These are phyloP conservation scores for Limanda limanda DNA, from an alignment of 2,113 vertebrate genomes.

Conservation along the genomic window DNA sequence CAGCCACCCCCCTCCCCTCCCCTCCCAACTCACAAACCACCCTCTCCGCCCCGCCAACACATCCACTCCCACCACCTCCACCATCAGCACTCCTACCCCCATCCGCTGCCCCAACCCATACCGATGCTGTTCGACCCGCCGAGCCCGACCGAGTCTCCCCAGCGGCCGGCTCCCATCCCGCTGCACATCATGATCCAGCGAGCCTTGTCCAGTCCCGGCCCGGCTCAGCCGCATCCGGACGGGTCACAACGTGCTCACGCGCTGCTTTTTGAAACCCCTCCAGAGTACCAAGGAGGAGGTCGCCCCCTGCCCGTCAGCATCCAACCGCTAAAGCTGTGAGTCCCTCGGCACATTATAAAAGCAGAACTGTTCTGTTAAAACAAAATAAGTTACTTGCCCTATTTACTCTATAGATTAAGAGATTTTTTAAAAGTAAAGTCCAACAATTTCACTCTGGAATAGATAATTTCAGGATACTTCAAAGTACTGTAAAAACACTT, in stretches of 20 bases:
- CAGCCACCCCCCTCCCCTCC: slow-evolving; percentile 79
- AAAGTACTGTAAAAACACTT: too few species aligned
- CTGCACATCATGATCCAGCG: slow-evolving; percentile 97
- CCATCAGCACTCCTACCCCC: slow-evolving; percentile 56
- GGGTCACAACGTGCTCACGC: slow-evolving; percentile 92
- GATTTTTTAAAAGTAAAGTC: too few species aligned
- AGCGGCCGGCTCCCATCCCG: slow-evolving; percentile 86
- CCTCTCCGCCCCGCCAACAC: slow-evolving; percentile 79
- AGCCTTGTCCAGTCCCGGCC: slow-evolving; percentile 92
- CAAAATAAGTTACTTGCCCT: too few species aligned
- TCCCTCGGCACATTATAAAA: slow-evolving; percentile 30
- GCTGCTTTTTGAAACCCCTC: slow-evolving; percentile 89
- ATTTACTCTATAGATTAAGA: too few species aligned
- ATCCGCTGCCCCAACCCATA: slow-evolving; percentile 81
- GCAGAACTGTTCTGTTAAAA: neutral
- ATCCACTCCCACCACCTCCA: slow-evolving; percentile 84
- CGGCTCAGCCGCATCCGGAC: slow-evolving; percentile 86
- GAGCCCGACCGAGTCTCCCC: slow-evolving; percentile 74
- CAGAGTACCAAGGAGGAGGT: slow-evolving; percentile 82
- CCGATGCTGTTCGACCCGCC: slow-evolving; percentile 79
- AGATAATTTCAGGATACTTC: too few species aligned
- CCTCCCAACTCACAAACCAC: slow-evolving; percentile 85
- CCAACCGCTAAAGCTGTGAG: slow-evolving; percentile 97
- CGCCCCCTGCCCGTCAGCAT: slow-evolving; percentile 94
- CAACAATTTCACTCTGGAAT: too few species aligned